Evolutionary conservation across 2,888 invertebrate species (phyloP).

Genomic region (Empis livida): DNA sequence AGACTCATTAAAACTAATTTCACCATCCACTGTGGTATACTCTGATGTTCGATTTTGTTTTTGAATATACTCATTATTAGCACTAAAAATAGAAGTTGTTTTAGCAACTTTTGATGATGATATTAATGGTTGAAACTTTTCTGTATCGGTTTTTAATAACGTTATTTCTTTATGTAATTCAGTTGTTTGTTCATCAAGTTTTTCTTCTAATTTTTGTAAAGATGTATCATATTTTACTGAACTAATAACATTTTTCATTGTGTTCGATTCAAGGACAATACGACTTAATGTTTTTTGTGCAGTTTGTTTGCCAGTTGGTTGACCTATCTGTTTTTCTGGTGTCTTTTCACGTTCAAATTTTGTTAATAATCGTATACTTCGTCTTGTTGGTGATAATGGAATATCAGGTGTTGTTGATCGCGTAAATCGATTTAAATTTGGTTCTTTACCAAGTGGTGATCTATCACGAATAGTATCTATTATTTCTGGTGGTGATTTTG

Average conservation of each 20-base stretch:
- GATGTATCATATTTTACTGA: neutral
- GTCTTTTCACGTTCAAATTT: neutral
- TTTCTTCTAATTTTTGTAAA: neutral
- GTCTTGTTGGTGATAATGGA: conserved; percentile 6
- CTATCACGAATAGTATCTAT: neutral
- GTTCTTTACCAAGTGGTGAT: neutral
- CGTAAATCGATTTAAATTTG: neutral
- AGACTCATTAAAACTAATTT: neutral
- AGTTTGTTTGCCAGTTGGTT: neutral
- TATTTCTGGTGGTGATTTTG: neutral
- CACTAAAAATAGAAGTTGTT: neutral
- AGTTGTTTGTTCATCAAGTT: neutral
- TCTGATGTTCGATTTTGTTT: neutral
- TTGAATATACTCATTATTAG: neutral
- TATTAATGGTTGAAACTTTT: neutral
- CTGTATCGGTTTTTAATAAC: neutral
- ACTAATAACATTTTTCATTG: conserved; percentile 1
- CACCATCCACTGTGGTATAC: neutral
- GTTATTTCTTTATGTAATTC: neutral
- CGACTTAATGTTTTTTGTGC: conserved; percentile 7
- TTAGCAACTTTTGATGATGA: neutral
- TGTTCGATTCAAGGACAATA: conserved; percentile 8
- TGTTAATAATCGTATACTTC: conserved; percentile 3
- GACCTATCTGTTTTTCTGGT: neutral
- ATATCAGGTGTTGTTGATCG: conserved; percentile 11